Percentiles rank a stretch among this genome's conserved stretches.
Evolutionary conservation across 1,140 invertebrate species (phyloP).

Genomic region (Bombus haemorrhoidalis): DNA sequence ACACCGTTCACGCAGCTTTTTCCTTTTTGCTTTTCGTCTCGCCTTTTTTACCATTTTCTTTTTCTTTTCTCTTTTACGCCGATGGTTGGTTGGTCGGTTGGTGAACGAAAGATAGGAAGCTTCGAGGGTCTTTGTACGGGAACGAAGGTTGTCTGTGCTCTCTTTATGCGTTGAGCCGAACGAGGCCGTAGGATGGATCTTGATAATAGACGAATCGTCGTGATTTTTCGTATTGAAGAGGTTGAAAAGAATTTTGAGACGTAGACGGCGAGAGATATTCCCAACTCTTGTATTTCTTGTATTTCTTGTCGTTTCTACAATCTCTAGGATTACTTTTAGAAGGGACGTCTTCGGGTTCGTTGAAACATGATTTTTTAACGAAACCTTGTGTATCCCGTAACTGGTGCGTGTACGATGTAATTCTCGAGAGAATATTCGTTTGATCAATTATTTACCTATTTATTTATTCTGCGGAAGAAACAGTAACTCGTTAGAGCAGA

Average conservation of each 20-base stretch:
- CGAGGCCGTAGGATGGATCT: background rate
- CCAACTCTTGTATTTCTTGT: background rate
- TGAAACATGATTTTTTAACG: no score
- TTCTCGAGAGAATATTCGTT: no score
- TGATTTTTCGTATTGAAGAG: background rate
- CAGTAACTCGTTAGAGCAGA: no score
- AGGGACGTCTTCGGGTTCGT: no score
- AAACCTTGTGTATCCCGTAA: no score
- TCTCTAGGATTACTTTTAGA: background rate
- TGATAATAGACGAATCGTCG: background rate
- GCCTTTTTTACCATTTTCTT: background rate
- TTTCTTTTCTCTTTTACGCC: background rate
- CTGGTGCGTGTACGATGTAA: no score
- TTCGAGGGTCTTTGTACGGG: background rate
- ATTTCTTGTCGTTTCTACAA: no score
- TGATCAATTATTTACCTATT: no score
- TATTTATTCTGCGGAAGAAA: no score
- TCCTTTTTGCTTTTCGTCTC: background rate
- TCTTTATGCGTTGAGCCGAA: background rate
- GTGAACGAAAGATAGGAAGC: constrained; percentile 1
- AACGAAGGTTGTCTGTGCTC: background rate
- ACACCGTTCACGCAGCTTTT: background rate
- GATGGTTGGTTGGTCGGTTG: background rate
- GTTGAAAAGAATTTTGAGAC: background rate
- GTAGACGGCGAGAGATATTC: background rate